Evolutionary conservation across 2,888 invertebrate species (phyloP).

Genomic region (Scrobipalpa costella): DNA sequence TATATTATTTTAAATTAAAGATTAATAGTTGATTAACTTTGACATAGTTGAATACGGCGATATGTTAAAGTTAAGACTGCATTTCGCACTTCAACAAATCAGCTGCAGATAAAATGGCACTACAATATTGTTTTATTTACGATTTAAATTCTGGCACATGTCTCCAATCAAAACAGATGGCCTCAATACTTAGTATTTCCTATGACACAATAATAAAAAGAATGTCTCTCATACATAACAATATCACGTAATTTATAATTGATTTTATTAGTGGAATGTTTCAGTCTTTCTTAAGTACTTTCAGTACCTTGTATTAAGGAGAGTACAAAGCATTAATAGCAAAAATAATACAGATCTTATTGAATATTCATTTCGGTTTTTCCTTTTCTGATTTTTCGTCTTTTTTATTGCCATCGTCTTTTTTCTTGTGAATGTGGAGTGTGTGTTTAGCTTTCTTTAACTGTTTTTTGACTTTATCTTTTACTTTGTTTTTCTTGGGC

Average conservation of each 20-base stretch:
- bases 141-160: constrained; percentile 20
- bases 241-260: constrained; percentile 10
- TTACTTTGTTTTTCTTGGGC: constrained; percentile 73
- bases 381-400: constrained; percentile 64
- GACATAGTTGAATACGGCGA: no score
- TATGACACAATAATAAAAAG: constrained; percentile 17
- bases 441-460: constrained; percentile 74
- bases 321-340: background rate
- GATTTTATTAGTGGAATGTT: constrained; percentile 60
- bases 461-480: constrained; percentile 76
- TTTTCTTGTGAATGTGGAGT: constrained; percentile 70
- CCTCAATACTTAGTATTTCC: background rate
- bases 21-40: no score
- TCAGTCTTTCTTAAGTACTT: constrained; percentile 73
- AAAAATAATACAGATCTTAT: background rate
- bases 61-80: no score
- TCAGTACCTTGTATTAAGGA: constrained; percentile 36
- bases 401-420: constrained; percentile 55
- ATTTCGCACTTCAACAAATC: background rate
- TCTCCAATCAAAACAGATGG: constrained; percentile 2
- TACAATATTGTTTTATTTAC: background rate
- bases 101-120: constrained; percentile 21
- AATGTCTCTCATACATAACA: background rate
- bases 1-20: no score
- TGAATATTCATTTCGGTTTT: constrained; percentile 37